Evolutionary conservation across 2,888 invertebrate species (phyloP), one percentile per base, ranked within the genome.

Genomic region (Agrilus mali): DNA sequence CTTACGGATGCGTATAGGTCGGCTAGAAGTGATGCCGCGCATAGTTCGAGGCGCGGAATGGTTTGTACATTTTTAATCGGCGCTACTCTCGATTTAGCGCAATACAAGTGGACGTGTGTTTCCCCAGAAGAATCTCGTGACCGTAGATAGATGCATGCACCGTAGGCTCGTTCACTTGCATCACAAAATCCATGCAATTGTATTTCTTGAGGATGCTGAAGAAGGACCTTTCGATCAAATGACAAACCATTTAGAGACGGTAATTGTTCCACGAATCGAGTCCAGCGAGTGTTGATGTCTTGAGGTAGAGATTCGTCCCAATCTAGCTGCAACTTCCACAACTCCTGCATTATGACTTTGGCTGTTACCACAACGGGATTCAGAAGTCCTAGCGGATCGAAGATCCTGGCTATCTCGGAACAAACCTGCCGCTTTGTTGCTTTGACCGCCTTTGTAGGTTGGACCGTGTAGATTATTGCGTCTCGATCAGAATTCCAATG

Each of bases 31-130:
- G 53, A 37, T 7, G 59, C 57, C 13, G 48, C 55, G 33, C 53
- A 52, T 2, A 59, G 45, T 43, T 58, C 56, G n/a, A 59, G 42
- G 17, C 53, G 13, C 13, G 58, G 57, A 16, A 58, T 36, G 1
- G 57, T 50, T 22, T 22, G 22, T 1, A 53, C 36, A 27, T 17
- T 33, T 38, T 46, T 47, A 7, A 47, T 13, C 3, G 47, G 45
- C n/a, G 49, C 43, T 17, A 49, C 39, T 22, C 33, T 43, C 13
- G 47, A 20, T 36, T 49, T 49, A 2, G 47, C 41, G 34, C 38
- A 43, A 33, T 43, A 33, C 32, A 47, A 22, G 7, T 36, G 16
- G n/a, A 33, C 38, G 13, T 22, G 17, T 15, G 14, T 33, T 37
- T 37, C 14, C 13, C 34, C 38, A 2, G 31, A 10, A 15, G 10